Evolutionary conservation across 1,140 invertebrate genomes (phyloP).

Genomic region (Aradophagus sp.): DNA sequence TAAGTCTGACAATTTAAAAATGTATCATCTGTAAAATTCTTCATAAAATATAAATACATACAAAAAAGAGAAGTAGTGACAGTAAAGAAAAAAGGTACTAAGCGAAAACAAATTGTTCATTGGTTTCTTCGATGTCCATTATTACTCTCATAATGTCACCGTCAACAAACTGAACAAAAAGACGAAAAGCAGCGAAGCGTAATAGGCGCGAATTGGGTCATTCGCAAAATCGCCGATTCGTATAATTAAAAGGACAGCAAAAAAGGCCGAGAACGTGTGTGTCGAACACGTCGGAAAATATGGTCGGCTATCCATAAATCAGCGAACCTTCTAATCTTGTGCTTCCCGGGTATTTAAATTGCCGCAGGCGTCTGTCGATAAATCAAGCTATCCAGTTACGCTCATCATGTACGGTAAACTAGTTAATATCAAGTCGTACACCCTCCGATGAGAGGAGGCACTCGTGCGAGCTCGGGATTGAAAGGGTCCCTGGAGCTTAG

Average conservation of each 20-base stretch:
- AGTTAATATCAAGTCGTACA: conserved; percentile 55
- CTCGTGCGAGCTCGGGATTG: conserved; percentile 29
- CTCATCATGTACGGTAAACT: conserved; percentile 57
- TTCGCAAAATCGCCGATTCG: no score
- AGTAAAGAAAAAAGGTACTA: no score
- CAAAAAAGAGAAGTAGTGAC: no score
- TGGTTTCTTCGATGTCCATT: no score
- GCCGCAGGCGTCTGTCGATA: conserved; percentile 48
- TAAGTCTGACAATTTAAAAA: no score
- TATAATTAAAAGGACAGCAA: conserved; percentile 10
- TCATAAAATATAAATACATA: no score
- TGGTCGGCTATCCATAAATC: conserved; percentile 41
- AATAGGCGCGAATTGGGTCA: no score
- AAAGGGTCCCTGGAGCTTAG: conserved; percentile 20
- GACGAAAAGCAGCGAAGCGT: no score
- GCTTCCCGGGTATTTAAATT: conserved; percentile 55
- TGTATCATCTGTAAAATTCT: no score
- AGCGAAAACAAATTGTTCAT: no score
- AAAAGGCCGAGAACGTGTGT: conserved; percentile 6
- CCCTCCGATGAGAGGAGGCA: conserved; percentile 37
- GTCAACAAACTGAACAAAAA: no score
- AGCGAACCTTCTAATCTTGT: conserved; percentile 38
- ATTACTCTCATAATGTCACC: no score
- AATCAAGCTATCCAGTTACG: conserved; percentile 53
- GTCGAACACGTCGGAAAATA: conserved; percentile 29